Evolutionary conservation across 2,113 vertebrate genomes (phyloP).

Genomic region (Leuciscus idus): DNA sequence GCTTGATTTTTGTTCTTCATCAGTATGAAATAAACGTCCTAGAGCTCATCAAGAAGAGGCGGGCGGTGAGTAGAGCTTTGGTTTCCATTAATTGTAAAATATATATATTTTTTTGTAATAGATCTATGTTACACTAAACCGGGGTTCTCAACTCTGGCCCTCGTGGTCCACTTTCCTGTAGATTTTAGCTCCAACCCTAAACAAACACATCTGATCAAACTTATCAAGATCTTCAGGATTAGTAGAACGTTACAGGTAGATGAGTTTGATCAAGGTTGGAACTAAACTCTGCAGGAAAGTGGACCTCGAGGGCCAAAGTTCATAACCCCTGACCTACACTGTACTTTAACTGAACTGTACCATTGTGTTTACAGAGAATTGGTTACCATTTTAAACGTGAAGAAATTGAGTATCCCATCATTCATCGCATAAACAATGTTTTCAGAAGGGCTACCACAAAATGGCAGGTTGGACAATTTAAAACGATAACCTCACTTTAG

Average conservation of each 20-base stretch:
- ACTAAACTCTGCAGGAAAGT: too few relatives aligned
- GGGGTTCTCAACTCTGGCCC: too few relatives aligned
- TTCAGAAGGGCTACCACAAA: slow-evolving; percentile 89
- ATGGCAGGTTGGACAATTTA: slow-evolving; percentile 85
- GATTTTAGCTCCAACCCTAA: too few relatives aligned
- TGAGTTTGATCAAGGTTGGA: too few relatives aligned
- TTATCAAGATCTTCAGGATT: too few relatives aligned
- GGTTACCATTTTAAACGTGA: slow-evolving; percentile 91
- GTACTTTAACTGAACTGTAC: neutral
- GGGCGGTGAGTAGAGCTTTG: slow-evolving; percentile 80
- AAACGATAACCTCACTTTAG: neutral
- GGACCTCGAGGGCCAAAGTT: too few relatives aligned
- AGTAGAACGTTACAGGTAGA: too few relatives aligned
- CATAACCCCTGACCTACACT: too few relatives aligned
- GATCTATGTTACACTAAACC: neutral
- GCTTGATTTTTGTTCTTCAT: slow-evolving; percentile 33
- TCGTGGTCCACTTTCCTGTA: too few relatives aligned
- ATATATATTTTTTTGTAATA: neutral
- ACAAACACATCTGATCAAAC: too few relatives aligned
- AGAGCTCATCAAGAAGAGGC: slow-evolving; percentile 91
- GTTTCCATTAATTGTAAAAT: neutral
- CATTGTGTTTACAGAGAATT: slow-evolving; percentile 77
- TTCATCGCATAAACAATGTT: slow-evolving; percentile 83
- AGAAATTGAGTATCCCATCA: slow-evolving; percentile 90
- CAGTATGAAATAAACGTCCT: slow-evolving; percentile 96